phyloP scores from a whole-genome alignment of 2,113 vertebrate genomes.

The Camelus dromedarius region DNA sequence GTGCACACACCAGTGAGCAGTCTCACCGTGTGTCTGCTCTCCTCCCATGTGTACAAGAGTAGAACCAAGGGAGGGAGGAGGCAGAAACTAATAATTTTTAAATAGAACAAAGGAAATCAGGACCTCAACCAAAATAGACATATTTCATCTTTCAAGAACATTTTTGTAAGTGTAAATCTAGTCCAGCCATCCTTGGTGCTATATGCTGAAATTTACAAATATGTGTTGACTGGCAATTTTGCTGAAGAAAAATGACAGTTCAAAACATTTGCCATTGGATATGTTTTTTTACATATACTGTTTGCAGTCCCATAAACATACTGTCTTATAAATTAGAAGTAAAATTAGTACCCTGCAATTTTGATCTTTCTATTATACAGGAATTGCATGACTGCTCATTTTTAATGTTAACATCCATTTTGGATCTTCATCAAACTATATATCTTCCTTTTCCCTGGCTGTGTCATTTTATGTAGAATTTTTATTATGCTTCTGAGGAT shows the following conservation, averaged over 20 bases:
- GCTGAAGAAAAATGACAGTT: slow-evolving; percentile 46
- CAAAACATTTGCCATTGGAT: slow-evolving; percentile 40
- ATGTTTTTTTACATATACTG: slow-evolving; percentile 16
- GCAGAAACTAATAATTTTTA: slow-evolving; percentile 70
- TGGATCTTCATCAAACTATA: slow-evolving; percentile 85
- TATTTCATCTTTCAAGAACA: slow-evolving; percentile 23
- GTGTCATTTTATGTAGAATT: slow-evolving; percentile 87
- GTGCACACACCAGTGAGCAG: not conserved
- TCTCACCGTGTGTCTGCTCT: not conserved
- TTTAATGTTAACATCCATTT: slow-evolving; percentile 86
- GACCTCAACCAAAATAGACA: slow-evolving; percentile 65
- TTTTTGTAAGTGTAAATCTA: slow-evolving; percentile 56
- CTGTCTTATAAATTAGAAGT: slow-evolving; percentile 67
- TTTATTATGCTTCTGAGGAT: slow-evolving; percentile 87
- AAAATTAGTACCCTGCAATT: slow-evolving; percentile 75
- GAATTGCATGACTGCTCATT: slow-evolving; percentile 82
- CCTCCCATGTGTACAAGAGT: not conserved
- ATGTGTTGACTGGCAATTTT: slow-evolving; percentile 67
- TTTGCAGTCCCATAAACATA: slow-evolving; percentile 67
- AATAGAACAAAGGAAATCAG: slow-evolving; percentile 49
- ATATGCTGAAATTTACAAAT: slow-evolving; percentile 53
- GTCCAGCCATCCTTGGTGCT: slow-evolving; percentile 62
- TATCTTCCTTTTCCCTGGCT: slow-evolving; percentile 81
- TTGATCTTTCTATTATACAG: slow-evolving; percentile 80
- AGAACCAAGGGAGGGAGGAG: slow-evolving; percentile 68